phyloP scores from a whole-genome alignment of 2,888 invertebrate genomes.

The Rutpela maculata region DNA sequence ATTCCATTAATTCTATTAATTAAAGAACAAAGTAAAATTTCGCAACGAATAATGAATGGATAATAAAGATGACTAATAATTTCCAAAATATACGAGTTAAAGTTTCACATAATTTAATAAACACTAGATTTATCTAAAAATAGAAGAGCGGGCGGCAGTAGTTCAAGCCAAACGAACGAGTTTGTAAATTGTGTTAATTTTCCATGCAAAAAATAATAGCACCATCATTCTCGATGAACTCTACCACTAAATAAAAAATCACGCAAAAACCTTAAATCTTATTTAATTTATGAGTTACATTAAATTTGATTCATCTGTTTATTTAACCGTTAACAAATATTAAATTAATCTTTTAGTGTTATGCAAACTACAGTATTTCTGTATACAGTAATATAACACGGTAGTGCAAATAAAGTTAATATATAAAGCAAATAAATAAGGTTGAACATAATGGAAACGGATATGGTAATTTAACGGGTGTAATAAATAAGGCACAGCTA shows the following conservation, averaged over 20 bases:
- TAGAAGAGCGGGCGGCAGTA: too few species aligned
- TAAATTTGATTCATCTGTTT: slow-evolving; percentile 7
- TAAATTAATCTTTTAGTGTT: not conserved
- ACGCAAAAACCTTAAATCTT: not conserved
- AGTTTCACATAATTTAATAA: too few species aligned
- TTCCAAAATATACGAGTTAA: too few species aligned
- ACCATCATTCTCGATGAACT: too few species aligned
- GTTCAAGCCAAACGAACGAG: too few species aligned
- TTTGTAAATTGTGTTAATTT: too few species aligned
- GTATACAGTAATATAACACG: not conserved
- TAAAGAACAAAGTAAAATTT: too few species aligned
- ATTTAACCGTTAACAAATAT: not conserved
- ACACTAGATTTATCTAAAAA: too few species aligned
- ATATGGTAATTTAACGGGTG: slow-evolving; percentile 37
- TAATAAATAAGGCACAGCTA: slow-evolving; percentile 30
- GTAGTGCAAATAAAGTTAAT: slow-evolving; percentile 25
- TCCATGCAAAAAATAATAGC: too few species aligned
- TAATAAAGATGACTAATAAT: too few species aligned
- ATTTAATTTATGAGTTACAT: not conserved
- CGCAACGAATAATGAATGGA: too few species aligned
- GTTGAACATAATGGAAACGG: slow-evolving; percentile 30
- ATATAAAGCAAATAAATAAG: slow-evolving; percentile 10
- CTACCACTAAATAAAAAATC: not conserved
- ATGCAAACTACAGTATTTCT: not conserved
- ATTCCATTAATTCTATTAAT: too few species aligned